Conservation (phyloP, 37 sponge, comb jelly and placozoan species). For the Corticium candelabrum region DNA sequence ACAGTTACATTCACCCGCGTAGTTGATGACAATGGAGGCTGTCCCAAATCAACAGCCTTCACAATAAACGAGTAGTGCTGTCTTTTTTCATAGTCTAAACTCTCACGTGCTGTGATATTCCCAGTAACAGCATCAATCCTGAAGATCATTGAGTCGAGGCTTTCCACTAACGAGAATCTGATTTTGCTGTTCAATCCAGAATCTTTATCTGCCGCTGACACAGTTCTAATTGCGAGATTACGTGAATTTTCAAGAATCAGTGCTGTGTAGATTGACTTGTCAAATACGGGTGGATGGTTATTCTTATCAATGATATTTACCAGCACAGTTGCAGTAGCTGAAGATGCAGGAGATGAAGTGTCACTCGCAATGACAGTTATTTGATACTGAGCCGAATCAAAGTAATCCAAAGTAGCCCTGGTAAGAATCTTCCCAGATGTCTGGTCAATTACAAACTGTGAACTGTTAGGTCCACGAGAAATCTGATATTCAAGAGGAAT, state of each 20-base stretch:
- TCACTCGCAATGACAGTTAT: not conserved
- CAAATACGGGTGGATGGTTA: not conserved
- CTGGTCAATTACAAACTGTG: no score
- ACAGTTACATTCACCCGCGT: not conserved
- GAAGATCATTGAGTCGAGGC: not conserved
- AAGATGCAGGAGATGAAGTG: not conserved
- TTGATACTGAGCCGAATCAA: not conserved
- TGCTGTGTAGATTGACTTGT: not conserved
- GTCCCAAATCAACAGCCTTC: not conserved
- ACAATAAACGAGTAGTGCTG: not conserved
- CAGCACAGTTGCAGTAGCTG: not conserved
- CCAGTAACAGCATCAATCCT: not conserved
- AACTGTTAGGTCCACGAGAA: no score
- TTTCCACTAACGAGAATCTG: not conserved
- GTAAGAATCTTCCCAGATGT: not conserved
- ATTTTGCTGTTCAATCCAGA: not conserved
- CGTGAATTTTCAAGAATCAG: not conserved
- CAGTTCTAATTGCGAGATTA: not conserved
- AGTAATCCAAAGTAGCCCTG: not conserved
- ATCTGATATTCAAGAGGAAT: no score
- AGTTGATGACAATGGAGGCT: not conserved
- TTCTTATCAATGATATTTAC: not conserved
- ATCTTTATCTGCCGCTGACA: not conserved
- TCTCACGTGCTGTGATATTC: not conserved
- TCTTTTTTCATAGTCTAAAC: constrained; percentile 12